A percentile compares a stretch with the other conserved stretches of the same genome.
These are phyloP conservation scores for Matsumurasca onukii DNA, from an alignment of 1,140 invertebrate species.

Conservation along the genomic window DNA sequence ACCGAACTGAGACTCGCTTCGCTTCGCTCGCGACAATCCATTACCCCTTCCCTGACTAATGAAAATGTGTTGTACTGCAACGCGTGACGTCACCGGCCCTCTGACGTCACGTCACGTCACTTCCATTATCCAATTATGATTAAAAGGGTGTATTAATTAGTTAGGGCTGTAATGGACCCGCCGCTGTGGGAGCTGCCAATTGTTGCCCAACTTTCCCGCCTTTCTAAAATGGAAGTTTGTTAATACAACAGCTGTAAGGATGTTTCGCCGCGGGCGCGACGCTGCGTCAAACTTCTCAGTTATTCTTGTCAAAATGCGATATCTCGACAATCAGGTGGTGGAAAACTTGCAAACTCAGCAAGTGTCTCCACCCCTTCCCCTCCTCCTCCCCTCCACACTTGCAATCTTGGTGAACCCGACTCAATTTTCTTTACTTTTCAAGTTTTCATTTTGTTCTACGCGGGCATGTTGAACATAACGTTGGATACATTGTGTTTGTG, in stretches of 20 bases:
- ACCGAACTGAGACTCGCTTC: too few relatives aligned
- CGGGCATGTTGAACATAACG: too few relatives aligned
- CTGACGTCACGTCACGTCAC: slow-evolving; percentile 3
- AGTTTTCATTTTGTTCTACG: too few relatives aligned
- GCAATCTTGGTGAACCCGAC: too few relatives aligned
- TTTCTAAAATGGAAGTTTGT: slow-evolving; percentile 25
- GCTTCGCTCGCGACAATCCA: not conserved
- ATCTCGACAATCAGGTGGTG: slow-evolving; percentile 3
- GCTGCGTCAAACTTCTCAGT: slow-evolving; percentile 2
- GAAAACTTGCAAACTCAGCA: not conserved
- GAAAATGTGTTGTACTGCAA: slow-evolving; percentile 20
- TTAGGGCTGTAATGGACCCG: slow-evolving; percentile 1
- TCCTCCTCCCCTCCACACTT: too few relatives aligned
- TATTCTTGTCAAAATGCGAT: slow-evolving; percentile 22
- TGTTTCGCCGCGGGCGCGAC: slow-evolving; percentile 6
- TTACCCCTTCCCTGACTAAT: slow-evolving; percentile 21
- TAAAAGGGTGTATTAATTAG: slow-evolving; percentile 33
- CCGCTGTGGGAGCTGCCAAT: slow-evolving; percentile 2
- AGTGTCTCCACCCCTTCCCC: too few relatives aligned
- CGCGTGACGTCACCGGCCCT: slow-evolving; percentile 9
- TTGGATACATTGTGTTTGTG: too few relatives aligned
- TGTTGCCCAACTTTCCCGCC: slow-evolving; percentile 18
- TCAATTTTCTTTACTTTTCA: too few relatives aligned
- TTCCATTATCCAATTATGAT: slow-evolving; percentile 32
- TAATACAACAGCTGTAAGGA: slow-evolving; percentile 24